Evolutionary conservation across 2,113 vertebrate genomes (phyloP), one percentile per base, ranked within the genome.

Genomic region (Riparia riparia): DNA sequence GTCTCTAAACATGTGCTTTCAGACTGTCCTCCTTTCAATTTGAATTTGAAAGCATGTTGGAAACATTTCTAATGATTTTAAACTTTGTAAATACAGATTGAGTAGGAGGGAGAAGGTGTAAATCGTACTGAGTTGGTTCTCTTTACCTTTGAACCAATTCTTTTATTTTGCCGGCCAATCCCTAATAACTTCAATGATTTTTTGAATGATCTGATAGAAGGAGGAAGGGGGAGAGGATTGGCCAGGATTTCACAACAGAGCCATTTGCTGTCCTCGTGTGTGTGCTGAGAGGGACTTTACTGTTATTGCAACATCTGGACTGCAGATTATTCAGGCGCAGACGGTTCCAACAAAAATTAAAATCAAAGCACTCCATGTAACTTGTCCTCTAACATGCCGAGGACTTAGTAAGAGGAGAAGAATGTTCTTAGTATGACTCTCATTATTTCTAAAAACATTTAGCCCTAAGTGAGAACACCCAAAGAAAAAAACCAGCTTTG

Each of bases 381-480:
- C 72, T 95, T 93, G 91, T 91, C 66, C 82, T 92, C 51, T 82
- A 86, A 89, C 90, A 94, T 49, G 68, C 68, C 0, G 18, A 92
- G 84, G 53, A 76, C 44, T 68, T 92, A 28, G 78, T 90, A 90
- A 97, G 88, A 50, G 78, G 70, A 64, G 66, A 76, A 68, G 86
- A 96, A 94, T 94, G 91, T 80, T 95, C 77, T 86, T 92, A 91
- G 32, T 77, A 57, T 73, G 70, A 94, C 70, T 90, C 90, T 93
- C 81, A 93, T 96, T 94, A 89, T 81, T 96, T 93, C 95, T 95
- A 58, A 94, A 95, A 96, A 80, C 9, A 58, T 92, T 91, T 91
- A 90, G 73, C 70, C 74, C 39, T 80, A 44, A 92, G 86, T 94
- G 78, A 91, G 83, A 94, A 91, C 81, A 95, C 77, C 66, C 94